phyloP scores from a whole-genome alignment of 2,113 vertebrate genomes.

The Ptilorrhoa leucosticta region DNA sequence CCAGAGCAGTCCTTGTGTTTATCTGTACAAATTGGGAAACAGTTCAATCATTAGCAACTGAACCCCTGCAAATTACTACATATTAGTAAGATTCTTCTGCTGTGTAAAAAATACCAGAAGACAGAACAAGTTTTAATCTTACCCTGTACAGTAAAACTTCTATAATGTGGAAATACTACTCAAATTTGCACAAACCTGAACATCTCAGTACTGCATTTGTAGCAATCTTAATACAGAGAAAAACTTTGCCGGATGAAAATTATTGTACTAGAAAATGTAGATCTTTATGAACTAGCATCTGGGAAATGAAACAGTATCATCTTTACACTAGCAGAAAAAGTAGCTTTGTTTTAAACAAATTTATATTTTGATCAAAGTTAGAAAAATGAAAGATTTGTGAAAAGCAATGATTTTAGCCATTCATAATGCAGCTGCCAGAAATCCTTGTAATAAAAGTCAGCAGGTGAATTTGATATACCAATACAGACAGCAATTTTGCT shows the following conservation, averaged over 20 bases:
- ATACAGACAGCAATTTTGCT: neutral
- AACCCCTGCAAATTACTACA: neutral
- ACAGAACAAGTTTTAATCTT: neutral
- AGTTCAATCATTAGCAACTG: neutral
- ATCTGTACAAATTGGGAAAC: constrained; percentile 74
- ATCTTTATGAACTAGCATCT: neutral
- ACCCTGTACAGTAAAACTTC: neutral
- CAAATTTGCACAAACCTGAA: neutral
- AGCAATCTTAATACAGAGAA: neutral
- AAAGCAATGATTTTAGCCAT: neutral
- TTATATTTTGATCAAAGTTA: neutral
- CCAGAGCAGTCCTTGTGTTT: constrained; percentile 95
- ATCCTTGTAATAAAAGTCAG: neutral
- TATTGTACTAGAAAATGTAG: neutral
- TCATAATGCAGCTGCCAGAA: neutral
- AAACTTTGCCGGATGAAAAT: neutral
- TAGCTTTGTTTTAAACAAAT: neutral
- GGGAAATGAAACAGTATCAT: neutral
- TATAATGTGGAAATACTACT: neutral
- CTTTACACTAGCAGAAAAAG: neutral
- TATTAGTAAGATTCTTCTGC: neutral
- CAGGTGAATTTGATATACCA: neutral
- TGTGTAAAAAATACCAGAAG: neutral
- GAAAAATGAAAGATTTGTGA: neutral
- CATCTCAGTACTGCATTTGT: neutral